Conservation (phyloP, 2,888 invertebrate genomes). For the Diloba caeruleocephala region DNA sequence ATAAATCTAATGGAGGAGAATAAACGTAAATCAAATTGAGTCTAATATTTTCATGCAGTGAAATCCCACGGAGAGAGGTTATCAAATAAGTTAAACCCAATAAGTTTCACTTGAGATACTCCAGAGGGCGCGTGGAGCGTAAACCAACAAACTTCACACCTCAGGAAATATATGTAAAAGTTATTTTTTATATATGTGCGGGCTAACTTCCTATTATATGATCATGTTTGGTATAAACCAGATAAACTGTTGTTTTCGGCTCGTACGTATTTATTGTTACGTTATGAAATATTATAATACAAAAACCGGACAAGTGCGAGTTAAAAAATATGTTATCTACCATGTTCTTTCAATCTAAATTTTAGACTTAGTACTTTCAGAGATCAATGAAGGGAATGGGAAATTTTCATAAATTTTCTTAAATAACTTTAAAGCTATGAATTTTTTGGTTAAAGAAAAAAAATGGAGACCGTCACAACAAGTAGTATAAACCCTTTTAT, state of each 20-base stretch:
- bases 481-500: no score
- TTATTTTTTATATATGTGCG: constrained; percentile 35
- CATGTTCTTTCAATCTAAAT: no score
- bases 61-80: constrained; percentile 58
- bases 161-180: constrained; percentile 56
- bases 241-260: constrained; percentile 9
- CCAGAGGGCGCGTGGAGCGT: constrained; percentile 41
- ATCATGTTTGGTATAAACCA: constrained; percentile 21
- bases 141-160: constrained; percentile 66
- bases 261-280: no score
- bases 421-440: no score
- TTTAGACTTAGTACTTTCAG: no score
- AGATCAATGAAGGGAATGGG: no score
- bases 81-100: constrained; percentile 81
- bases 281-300: no score
- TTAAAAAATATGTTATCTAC: no score
- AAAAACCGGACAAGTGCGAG: no score
- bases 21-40: constrained; percentile 49
- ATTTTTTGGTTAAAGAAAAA: no score
- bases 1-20: constrained; percentile 30
- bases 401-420: no score
- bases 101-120: constrained; percentile 70
- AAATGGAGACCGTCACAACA: no score
- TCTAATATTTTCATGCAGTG: constrained; percentile 50
- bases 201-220: constrained; percentile 36